phyloP scores from a whole-genome alignment of 2,113 vertebrate genomes.

The Ciconia stormi region DNA sequence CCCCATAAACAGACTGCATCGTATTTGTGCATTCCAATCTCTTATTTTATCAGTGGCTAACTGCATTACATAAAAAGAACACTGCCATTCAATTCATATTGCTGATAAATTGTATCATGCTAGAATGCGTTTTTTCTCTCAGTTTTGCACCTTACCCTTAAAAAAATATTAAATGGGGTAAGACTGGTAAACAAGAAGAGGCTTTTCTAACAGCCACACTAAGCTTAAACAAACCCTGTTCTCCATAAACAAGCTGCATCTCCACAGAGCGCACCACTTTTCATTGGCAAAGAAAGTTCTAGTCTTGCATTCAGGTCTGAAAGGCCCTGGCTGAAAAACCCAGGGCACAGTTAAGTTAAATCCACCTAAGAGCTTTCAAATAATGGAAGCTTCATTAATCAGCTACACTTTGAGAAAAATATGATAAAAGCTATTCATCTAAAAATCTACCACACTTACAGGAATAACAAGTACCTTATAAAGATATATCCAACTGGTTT shows the following conservation, averaged over 20 bases:
- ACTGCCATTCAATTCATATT: constrained; percentile 22
- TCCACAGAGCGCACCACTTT: neutral
- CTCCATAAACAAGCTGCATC: neutral
- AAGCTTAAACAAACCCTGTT: constrained; percentile 33
- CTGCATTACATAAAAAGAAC: constrained; percentile 25
- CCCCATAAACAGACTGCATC: neutral
- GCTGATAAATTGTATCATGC: constrained; percentile 42
- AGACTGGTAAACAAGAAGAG: constrained; percentile 21
- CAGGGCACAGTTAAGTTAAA: neutral
- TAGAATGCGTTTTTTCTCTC: constrained; percentile 17
- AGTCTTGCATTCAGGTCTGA: neutral
- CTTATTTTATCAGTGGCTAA: constrained; percentile 58
- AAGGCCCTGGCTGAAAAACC: neutral
- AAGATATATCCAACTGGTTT: neutral
- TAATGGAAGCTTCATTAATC: neutral
- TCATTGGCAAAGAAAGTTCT: neutral
- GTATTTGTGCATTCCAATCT: constrained; percentile 39
- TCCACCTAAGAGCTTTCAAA: neutral
- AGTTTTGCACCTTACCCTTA: constrained; percentile 28
- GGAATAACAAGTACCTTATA: neutral
- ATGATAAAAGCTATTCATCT: neutral
- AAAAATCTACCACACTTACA: neutral
- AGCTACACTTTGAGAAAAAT: neutral
- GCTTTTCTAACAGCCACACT: constrained; percentile 17
- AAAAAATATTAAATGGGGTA: constrained; percentile 48